Evolutionary conservation across 2,113 vertebrate genomes (phyloP), one percentile per base, ranked within the genome.

Genomic region (Thalassarche chlororhynchos): DNA sequence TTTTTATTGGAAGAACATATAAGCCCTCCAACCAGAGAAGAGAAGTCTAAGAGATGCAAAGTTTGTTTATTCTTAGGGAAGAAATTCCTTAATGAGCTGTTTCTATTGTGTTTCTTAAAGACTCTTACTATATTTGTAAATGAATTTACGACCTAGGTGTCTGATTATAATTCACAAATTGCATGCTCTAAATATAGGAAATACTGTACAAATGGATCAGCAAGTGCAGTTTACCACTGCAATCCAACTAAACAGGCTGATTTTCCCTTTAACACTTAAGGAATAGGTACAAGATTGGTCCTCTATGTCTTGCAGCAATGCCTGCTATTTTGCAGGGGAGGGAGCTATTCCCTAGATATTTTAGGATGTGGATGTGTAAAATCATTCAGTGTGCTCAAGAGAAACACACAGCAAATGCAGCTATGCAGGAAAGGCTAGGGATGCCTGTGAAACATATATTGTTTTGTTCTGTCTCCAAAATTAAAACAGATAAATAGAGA

Each of bases 311-410:
- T 74, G 68, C 51, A 74, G 97, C 64, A 97, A 68, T 97, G n/a
- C 87, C 83, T 68, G 29, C 23, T 23, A 2, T 49, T 74, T 75
- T 72, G 78, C 97, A 98, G 96, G 36, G 7, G 96, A 97, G 96
- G 97, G 97, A 95, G 95, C 97, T 91, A 40, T 98, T 98, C 60
- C 89, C 97, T 84, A 55, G 55, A 26, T 44, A 90, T 95, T 96
- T 84, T 71, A 84, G 44, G 44, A 85, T 36, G 46, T 6, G 70
- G 51, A 51, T 38, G 32, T 58, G 25, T 69, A 76, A 95, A 92
- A 79, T 29, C 46, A 40, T 40, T 81, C 80, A 21, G 6, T 10
- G 28, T 62, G 29, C 70, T 77, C 26, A 72, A 60, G 23, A 90
- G 32, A 84, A 72, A 57, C 38, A 38, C 3, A 7, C 6, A 17